Conservation (phyloP, 2,888 invertebrate species). For the Tetheella fluctuosa region DNA sequence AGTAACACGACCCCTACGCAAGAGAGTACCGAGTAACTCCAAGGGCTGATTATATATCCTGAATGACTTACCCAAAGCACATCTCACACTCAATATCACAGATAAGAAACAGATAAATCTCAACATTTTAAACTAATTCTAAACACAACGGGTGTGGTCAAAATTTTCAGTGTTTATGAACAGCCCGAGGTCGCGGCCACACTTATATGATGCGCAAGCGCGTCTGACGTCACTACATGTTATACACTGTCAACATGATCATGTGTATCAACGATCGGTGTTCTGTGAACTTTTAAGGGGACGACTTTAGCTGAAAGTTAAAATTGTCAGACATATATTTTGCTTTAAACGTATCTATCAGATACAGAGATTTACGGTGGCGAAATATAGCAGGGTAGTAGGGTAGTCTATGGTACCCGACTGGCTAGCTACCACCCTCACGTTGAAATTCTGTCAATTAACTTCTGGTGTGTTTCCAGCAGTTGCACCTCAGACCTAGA, state of each 20-base stretch:
- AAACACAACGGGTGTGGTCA: conserved; percentile 13
- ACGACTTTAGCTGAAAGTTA: neutral
- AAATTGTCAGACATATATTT: too few species aligned
- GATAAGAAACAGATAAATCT: conserved; percentile 54
- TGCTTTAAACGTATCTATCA: too few species aligned
- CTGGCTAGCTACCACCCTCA: too few species aligned
- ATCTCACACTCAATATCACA: conserved; percentile 48
- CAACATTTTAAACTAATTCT: conserved; percentile 39
- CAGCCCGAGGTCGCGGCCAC: conserved; percentile 8
- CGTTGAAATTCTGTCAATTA: too few species aligned
- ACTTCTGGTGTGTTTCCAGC: too few species aligned
- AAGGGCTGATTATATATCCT: too few species aligned
- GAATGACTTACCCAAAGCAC: conserved; percentile 53
- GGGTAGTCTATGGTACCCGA: too few species aligned
- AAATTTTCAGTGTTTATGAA: conserved; percentile 16
- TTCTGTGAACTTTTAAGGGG: conserved; percentile 12
- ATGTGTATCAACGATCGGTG: neutral
- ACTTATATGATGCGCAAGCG: conserved; percentile 30
- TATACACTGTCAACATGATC: conserved; percentile 7
- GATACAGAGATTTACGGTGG: too few species aligned
- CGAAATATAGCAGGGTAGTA: too few species aligned
- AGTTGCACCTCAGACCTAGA: too few species aligned
- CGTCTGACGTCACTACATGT: conserved; percentile 3
- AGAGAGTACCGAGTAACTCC: too few species aligned
- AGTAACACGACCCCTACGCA: too few species aligned